Evolutionary conservation across 2,797 vertebrate species (phyloP).

Genomic region (Oreochromis mossambicus): DNA sequence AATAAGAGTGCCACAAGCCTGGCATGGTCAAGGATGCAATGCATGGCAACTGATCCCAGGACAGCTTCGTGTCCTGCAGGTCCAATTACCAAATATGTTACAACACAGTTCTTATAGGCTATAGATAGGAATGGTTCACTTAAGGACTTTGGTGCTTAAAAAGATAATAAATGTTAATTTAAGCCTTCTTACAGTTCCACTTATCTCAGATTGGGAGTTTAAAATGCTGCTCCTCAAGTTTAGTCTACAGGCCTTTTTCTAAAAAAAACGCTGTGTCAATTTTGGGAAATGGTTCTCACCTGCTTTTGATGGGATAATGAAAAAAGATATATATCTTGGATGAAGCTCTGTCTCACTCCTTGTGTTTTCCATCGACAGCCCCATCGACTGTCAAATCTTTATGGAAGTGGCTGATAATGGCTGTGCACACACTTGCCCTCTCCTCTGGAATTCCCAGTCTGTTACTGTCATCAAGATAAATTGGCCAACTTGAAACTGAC

Average conservation of each 20-base stretch:
- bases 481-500: conserved; percentile 52
- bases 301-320: background rate
- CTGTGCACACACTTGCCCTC: conserved; percentile 15
- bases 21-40: conserved; percentile 38
- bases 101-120: background rate
- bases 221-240: background rate
- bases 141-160: background rate
- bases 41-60: conserved; percentile 26
- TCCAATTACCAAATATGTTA: background rate
- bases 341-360: background rate
- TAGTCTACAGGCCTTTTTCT: background rate
- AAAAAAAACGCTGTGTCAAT: background rate
- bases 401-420: conserved; percentile 27
- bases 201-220: background rate
- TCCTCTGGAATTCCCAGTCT: conserved; percentile 43
- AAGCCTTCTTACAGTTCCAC: background rate
- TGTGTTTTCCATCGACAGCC: background rate
- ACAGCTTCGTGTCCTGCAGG: conserved; percentile 5
- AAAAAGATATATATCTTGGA: background rate
- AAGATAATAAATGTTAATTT: background rate
- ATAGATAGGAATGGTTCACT: background rate
- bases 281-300: background rate
- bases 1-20: conserved; percentile 38
- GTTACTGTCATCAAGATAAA: conserved; percentile 52
- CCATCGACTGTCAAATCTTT: conserved; percentile 4